phyloP scores from a whole-genome alignment of 2,888 invertebrate genomes.

The Synanthedon formicaeformis region DNA sequence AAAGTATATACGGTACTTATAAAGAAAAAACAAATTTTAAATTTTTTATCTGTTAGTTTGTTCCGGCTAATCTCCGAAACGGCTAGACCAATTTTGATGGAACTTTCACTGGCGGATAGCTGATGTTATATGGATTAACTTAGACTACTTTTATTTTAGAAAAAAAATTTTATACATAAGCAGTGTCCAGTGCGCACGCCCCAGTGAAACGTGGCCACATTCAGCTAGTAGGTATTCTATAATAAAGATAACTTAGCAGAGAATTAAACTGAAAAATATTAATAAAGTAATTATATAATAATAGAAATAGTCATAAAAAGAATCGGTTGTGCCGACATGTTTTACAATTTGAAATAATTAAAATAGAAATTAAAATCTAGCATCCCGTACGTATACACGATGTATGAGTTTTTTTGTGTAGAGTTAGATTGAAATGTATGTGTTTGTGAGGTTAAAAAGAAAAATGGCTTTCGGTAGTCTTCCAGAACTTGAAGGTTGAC shows the following conservation, averaged over 20 bases:
- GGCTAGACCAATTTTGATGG: too few species aligned
- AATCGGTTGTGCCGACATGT: constrained; percentile 38
- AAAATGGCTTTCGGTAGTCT: constrained; percentile 41
- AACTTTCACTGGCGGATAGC: too few species aligned
- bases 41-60: too few species aligned
- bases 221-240: too few species aligned
- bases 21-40: too few species aligned
- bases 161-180: too few species aligned
- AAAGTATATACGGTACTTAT: too few species aligned
- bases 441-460: constrained; percentile 13
- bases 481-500: constrained; percentile 55
- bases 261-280: background rate
- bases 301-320: constrained; percentile 8
- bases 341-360: background rate
- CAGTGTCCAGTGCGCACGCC: too few species aligned
- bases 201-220: too few species aligned
- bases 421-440: constrained; percentile 19
- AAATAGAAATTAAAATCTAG: constrained; percentile 3
- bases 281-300: background rate
- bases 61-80: too few species aligned
- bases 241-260: background rate
- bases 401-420: constrained; percentile 31
- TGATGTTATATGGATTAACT: too few species aligned
- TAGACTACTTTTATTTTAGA: too few species aligned
- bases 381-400: constrained; percentile 38